Conservation (phyloP, 2,888 invertebrate genomes). For the Nowickia ferox region DNA sequence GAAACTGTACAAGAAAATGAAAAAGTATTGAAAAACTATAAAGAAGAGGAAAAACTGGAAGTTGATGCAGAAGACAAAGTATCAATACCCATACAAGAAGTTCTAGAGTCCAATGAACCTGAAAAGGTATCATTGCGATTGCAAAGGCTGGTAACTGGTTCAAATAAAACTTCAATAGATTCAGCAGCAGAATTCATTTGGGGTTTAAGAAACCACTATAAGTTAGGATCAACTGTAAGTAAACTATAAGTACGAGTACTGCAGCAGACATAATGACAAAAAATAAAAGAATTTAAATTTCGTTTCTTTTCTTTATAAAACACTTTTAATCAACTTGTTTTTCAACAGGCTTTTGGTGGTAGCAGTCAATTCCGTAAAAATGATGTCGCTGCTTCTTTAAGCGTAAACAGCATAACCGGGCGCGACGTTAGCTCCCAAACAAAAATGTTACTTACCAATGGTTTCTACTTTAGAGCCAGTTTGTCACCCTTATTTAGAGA, state of each 20-base stretch:
- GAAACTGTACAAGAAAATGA: conserved; percentile 84
- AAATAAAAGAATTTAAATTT: conserved; percentile 4
- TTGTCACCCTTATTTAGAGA: conserved; percentile 88
- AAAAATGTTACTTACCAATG: conserved; percentile 89
- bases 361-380: conserved; percentile 84
- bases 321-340: conserved; percentile 10
- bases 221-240: conserved; percentile 79
- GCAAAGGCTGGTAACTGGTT: conserved; percentile 83
- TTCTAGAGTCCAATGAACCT: conserved; percentile 84
- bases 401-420: conserved; percentile 86
- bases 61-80: conserved; percentile 33
- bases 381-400: conserved; percentile 85
- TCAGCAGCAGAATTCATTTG: conserved; percentile 85
- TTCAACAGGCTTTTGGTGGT: conserved; percentile 79
- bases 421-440: conserved; percentile 82
- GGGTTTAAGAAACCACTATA: conserved; percentile 84
- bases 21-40: conserved; percentile 84
- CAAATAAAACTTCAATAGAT: conserved; percentile 76
- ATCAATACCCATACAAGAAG: conserved; percentile 82
- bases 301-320: neutral
- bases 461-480: conserved; percentile 90
- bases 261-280: neutral
- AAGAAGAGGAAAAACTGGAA: conserved; percentile 79
- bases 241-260: neutral
- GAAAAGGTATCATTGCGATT: conserved; percentile 84